Percentiles rank a stretch among this genome's conserved stretches.
Conservation (phyloP, 1,140 invertebrate genomes). For the Lordiphosa clarofinis region DNA sequence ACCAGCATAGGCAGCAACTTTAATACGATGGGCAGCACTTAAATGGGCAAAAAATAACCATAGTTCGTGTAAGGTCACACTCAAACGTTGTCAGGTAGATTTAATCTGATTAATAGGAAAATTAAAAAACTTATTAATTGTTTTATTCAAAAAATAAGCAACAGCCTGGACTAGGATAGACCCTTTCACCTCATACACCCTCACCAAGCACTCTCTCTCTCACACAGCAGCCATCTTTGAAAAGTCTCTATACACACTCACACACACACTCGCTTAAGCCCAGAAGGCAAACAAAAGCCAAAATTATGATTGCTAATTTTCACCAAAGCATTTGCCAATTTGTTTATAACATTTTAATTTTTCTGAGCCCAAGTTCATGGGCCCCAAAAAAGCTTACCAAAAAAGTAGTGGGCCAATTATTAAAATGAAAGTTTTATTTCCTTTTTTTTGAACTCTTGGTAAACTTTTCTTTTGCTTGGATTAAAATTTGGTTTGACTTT, state of each 20-base stretch:
- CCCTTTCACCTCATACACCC: neutral
- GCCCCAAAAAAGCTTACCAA: conserved; percentile 48
- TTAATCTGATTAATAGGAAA: no score
- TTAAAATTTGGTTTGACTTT: conserved; percentile 11
- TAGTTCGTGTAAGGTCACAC: no score
- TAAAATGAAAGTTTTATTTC: conserved; percentile 15
- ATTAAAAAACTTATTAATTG: neutral
- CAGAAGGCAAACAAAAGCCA: conserved; percentile 7
- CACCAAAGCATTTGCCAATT: conserved; percentile 5
- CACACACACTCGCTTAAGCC: conserved; percentile 2
- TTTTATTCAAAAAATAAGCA: conserved; percentile 27
- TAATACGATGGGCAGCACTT: no score
- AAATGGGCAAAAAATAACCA: no score
- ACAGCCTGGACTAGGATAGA: conserved; percentile 23
- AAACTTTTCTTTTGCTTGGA: conserved; percentile 46
- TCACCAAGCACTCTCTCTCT: conserved; percentile 19
- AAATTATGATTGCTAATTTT: conserved; percentile 4
- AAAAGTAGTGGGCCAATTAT: conserved; percentile 43
- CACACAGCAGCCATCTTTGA: conserved; percentile 58
- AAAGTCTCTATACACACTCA: conserved; percentile 34
- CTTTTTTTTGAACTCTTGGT: conserved; percentile 42
- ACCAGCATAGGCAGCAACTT: no score
- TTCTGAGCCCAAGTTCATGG: conserved; percentile 9
- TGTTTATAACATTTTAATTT: conserved; percentile 23
- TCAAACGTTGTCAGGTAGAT: no score